phyloP scores from a whole-genome alignment of 2,113 vertebrate genomes.

The Podocnemis expansa region DNA sequence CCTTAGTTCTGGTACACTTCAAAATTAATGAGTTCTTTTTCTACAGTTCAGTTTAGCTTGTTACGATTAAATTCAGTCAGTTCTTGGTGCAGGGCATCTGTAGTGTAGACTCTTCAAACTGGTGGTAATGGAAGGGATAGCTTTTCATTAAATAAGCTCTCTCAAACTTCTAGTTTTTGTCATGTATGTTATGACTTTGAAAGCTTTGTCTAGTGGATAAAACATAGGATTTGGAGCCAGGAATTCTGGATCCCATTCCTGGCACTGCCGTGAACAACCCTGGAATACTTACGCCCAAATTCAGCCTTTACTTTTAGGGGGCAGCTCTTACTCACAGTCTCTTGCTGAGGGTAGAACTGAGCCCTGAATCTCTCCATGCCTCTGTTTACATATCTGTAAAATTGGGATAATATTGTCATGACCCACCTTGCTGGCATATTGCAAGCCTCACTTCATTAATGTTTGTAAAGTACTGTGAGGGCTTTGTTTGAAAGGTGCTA shows the following conservation, averaged over 20 bases:
- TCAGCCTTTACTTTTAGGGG: neutral
- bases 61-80: neutral
- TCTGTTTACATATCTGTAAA: neutral
- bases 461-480: neutral
- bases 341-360: neutral
- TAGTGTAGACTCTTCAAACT: neutral
- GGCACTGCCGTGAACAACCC: neutral
- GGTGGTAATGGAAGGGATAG: accelerated
- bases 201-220: neutral
- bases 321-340: neutral
- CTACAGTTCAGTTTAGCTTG: neutral
- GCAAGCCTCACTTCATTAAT: neutral
- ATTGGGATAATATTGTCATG: neutral
- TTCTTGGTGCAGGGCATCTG: neutral
- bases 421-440: neutral
- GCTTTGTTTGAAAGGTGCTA: neutral
- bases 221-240: neutral
- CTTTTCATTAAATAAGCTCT: neutral
- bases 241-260: neutral
- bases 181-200: neutral
- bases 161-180: neutral
- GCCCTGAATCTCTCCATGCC: neutral
- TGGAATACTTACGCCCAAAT: neutral
- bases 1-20: neutral
- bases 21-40: neutral